Percentiles rank a stretch among this genome's conserved stretches.
These are phyloP conservation scores for Cryptus viduatorius DNA, from an alignment of 2,888 invertebrate species.

Conservation along the genomic window DNA sequence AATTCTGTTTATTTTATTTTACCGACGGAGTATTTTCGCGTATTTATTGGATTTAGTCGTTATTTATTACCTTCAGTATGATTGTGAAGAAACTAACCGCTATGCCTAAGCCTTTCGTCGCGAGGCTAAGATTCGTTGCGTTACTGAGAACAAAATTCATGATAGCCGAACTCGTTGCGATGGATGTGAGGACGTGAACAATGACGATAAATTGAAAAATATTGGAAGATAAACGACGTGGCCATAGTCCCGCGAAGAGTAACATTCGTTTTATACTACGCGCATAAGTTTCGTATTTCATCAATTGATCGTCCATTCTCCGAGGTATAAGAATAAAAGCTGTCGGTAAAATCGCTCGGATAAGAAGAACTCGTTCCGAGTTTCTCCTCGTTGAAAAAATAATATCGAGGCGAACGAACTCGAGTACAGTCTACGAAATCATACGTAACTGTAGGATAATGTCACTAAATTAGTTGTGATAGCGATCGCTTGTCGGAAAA, in stretches of 20 bases:
- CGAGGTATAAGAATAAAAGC: slow-evolving; percentile 12
- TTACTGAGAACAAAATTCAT: slow-evolving; percentile 56
- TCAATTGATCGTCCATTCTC: slow-evolving; percentile 47
- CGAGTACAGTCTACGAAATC: background rate
- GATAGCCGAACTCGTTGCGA: slow-evolving; percentile 34
- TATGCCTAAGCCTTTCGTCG: slow-evolving; percentile 60
- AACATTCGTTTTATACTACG: slow-evolving; percentile 49
- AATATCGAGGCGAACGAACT: background rate
- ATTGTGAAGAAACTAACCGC: slow-evolving; percentile 55
- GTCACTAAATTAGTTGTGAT: background rate
- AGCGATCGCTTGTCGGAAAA: background rate
- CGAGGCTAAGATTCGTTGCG: slow-evolving; percentile 50
- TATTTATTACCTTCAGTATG: slow-evolving; percentile 60
- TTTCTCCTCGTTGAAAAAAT: background rate
- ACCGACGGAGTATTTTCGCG: background rate
- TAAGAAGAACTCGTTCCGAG: background rate
- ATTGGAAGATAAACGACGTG: slow-evolving; percentile 43
- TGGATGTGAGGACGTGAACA: slow-evolving; percentile 24
- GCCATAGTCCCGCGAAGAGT: slow-evolving; percentile 64
- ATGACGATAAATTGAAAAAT: slow-evolving; percentile 16
- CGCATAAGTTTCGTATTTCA: slow-evolving; percentile 56
- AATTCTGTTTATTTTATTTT: background rate
- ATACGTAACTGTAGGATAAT: slow-evolving; percentile 11
- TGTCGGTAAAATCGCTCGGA: background rate
- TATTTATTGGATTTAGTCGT: background rate